Percentiles rank a stretch among this genome's conserved stretches.
phyloP scores from a whole-genome alignment of 2,888 invertebrate genomes.

The Eueremaeus valkanovi region DNA sequence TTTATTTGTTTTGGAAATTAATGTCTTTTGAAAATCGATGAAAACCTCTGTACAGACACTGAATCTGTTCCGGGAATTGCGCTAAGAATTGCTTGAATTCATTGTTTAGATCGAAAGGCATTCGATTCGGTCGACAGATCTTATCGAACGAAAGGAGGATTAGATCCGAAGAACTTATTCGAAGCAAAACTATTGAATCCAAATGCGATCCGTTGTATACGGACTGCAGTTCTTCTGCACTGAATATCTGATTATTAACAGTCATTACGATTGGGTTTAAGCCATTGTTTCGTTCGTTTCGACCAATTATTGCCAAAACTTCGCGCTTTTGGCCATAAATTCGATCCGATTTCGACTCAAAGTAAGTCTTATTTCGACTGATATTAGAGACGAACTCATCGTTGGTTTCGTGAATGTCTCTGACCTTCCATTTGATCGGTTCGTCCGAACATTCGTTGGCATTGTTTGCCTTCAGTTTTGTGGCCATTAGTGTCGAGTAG shows the following conservation, averaged over 20 bases:
- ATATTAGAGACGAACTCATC: neutral
- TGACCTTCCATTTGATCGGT: neutral
- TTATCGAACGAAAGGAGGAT: neutral
- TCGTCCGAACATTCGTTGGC: neutral
- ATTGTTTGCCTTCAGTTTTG: neutral
- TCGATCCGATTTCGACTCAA: neutral
- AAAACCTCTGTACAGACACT: neutral
- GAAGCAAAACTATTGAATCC: neutral
- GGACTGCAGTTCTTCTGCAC: neutral
- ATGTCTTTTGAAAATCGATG: neutral
- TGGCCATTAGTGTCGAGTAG: neutral
- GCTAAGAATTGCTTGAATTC: neutral
- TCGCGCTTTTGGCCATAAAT: neutral
- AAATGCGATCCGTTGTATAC: conserved; percentile 15
- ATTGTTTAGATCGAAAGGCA: neutral
- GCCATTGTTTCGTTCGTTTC: neutral
- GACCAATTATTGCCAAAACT: no score
- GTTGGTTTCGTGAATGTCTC: neutral
- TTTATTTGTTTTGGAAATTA: no score
- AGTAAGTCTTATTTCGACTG: neutral
- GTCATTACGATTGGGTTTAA: neutral
- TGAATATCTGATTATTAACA: neutral
- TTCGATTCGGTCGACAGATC: neutral
- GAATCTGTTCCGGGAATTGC: neutral
- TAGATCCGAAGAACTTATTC: neutral